Evolutionary conservation across 2,113 vertebrate species (phyloP), one percentile per base, ranked within the genome.

Genomic region (Eurystomus gularis): DNA sequence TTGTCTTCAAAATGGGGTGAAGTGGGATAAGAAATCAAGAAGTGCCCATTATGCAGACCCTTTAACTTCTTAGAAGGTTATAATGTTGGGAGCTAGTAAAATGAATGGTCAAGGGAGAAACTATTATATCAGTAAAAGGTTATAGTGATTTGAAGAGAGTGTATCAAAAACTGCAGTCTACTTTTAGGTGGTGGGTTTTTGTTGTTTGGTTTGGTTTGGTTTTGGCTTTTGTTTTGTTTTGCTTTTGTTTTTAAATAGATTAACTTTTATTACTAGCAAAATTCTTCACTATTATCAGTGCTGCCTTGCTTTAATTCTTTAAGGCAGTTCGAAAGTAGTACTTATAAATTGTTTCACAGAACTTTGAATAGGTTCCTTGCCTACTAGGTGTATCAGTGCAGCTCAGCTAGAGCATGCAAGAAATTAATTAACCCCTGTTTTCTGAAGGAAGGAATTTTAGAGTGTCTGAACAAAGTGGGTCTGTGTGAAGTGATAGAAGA

Each of bases 21-120:
- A 97, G 94, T 95, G 54, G 88, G 78, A 86, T 86, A 88, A 96
- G 92, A 95, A 90, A 97, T 97, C 86, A 97, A 96, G 87, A 89
- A 91, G 28, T 83, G 85, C 8, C 83, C 49, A 48, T 91, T 95
- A 87, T 23, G 13, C 82, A 84, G 79, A 49, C 86, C 82, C 92
- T 91, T 79, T 84, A 92, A 88, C 64, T 95, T 95, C 79, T 92
- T 77, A 40, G 78, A 82, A 92, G 33, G 89, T 93, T 93, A 33
- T 66, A 80, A 64, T 26, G 21, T 81, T 54, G 40, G 52, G 33
- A 88, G 37, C 60, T 51, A 62, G 42, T 73, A 49, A 90, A 93
- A 90, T 39, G 31, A 44, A 73, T 37, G 76, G 57, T 54, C 69
- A 87, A 83, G 37, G 23, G 48, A 69, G 54, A 77, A 70, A 54